phyloP scores from a whole-genome alignment of 1,140 invertebrate genomes.

The Drosophila sproati region DNA sequence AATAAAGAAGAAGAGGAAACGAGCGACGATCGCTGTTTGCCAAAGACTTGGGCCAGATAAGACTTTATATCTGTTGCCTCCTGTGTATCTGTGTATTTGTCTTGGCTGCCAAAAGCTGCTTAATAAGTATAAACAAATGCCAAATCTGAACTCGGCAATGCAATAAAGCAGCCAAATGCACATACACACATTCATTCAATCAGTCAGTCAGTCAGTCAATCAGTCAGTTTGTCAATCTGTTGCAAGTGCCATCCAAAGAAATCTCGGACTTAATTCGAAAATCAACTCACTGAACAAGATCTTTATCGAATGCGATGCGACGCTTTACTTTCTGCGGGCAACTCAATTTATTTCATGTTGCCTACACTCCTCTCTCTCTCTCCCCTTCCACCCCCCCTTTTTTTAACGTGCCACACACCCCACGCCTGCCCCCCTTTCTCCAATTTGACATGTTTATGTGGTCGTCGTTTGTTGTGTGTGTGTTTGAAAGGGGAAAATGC shows the following conservation, averaged over 20 bases:
- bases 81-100: slow-evolving; percentile 21
- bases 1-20: neutral
- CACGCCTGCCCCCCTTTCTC: slow-evolving; percentile 1
- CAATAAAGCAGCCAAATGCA: slow-evolving; percentile 14
- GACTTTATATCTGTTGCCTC: slow-evolving; percentile 11
- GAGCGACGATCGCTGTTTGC: slow-evolving; percentile 26
- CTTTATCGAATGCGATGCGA: slow-evolving; percentile 21
- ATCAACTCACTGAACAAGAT: slow-evolving; percentile 36
- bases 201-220: neutral
- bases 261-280: slow-evolving; percentile 44
- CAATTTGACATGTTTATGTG: slow-evolving; percentile 31
- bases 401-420: neutral
- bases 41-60: slow-evolving; percentile 41
- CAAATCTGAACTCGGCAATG: slow-evolving; percentile 27
- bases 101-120: slow-evolving; percentile 31
- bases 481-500: slow-evolving; percentile 8
- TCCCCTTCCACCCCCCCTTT: neutral
- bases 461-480: neutral
- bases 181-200: slow-evolving; percentile 3
- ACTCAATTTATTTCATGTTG: slow-evolving; percentile 5
- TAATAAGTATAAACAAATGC: slow-evolving; percentile 31
- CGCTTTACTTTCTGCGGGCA: slow-evolving; percentile 27
- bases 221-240: neutral
- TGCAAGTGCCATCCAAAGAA: slow-evolving; percentile 5
- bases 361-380: neutral